Conservation (phyloP, 2,888 invertebrate species). For the Tiliacea citrago region DNA sequence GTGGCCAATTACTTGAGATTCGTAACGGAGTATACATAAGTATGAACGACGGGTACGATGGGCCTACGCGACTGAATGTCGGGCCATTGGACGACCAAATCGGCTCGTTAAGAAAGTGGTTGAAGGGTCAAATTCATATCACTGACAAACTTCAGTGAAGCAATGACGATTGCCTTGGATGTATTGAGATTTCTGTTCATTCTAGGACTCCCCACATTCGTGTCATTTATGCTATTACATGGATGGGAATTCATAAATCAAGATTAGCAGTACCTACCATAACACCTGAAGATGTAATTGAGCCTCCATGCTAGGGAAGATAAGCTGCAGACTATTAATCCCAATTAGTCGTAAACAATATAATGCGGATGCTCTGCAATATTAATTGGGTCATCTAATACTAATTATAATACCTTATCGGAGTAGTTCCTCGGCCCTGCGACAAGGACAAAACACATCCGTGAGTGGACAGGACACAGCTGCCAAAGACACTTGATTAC, state of each 20-base stretch:
- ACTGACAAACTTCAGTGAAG: slow-evolving; percentile 14
- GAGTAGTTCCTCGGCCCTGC: not conserved
- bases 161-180: not conserved
- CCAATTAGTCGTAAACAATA: slow-evolving; percentile 9
- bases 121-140: slow-evolving; percentile 35
- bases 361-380: slow-evolving; percentile 12
- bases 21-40: slow-evolving; percentile 29
- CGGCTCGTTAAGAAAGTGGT: slow-evolving; percentile 39
- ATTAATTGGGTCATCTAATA: slow-evolving; percentile 26
- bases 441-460: slow-evolving; percentile 32
- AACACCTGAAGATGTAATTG: not conserved
- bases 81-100: slow-evolving; percentile 20
- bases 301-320: no score
- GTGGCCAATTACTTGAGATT: slow-evolving; percentile 48
- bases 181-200: not conserved
- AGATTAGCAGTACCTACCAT: not conserved
- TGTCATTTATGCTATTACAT: no score
- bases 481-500: not conserved
- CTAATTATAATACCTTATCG: slow-evolving; percentile 8
- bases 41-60: slow-evolving; percentile 32
- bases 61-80: slow-evolving; percentile 35
- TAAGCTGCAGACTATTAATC: not conserved
- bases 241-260: not conserved
- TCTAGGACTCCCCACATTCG: not conserved
- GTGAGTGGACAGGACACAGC: not conserved